Evolutionary conservation across 2,113 vertebrate species (phyloP), one percentile per base, ranked within the genome.

Genomic region (Caloenas nicobarica): DNA sequence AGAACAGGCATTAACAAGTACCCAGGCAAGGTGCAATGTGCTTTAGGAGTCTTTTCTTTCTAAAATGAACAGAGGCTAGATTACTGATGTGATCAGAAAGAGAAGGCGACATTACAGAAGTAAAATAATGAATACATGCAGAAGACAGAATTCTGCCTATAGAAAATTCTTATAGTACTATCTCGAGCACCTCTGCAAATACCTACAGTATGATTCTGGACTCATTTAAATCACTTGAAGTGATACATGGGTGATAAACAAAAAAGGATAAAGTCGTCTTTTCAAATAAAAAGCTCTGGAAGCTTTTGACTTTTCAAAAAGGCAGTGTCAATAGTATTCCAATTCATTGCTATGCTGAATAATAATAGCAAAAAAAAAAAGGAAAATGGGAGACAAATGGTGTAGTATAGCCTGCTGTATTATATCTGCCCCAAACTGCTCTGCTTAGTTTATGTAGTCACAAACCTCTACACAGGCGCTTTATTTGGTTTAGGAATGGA

Each of bases 1-100:
- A 95, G 78, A 91, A 82, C 93, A 88, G 66, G 78, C 89, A 84
- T 91, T 94, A 90, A 29, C 90, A 93, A 91, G 48, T 71, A 76
- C 40, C 22, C 84, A 80, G 73, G 23, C 74, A 94, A 95, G 91
- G 81, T 94, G 94, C 58, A 92, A 53, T 94, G 95, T 72, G 54
- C n/a, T 82, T 81, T 70, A 89, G 58, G 91, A 91, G 38, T 54
- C 5, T 89, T 95, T 95, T 91, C 22, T 25, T 81, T 61, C 81
- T 85, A 7, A 89, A 88, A 57, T 85, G 40, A 91, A 50, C 29
- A 8, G 61, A 85, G 31, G 19, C 13, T 61, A 65, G 36, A 33
- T 95, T 87, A 64, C 50, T 76, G 17, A 13, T 89, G 48, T 65
- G 78, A 82, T 78, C 73, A 81, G 46, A 72, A 73, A 46, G 29